A percentile compares a stretch with the other conserved stretches of the same genome.
Conservation (phyloP, 2,797 vertebrate species). For the Leptoclinus maculatus region DNA sequence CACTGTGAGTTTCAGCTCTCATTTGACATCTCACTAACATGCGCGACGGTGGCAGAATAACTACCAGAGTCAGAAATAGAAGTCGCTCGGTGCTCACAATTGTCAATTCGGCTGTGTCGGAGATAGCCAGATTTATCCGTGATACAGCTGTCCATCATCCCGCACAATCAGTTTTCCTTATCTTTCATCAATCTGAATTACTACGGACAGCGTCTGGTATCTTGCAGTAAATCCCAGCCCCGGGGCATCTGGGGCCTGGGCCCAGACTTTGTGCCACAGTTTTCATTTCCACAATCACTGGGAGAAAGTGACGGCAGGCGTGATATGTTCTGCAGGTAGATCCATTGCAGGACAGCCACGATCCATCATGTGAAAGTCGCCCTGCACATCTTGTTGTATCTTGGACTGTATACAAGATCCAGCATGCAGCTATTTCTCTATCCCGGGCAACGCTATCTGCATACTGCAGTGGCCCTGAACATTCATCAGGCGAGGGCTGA, state of each 20-base stretch:
- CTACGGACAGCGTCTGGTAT: slow-evolving; percentile 69
- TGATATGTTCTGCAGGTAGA: slow-evolving; percentile 46
- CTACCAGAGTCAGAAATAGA: slow-evolving; percentile 73
- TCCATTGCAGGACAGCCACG: slow-evolving; percentile 7
- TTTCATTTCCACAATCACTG: slow-evolving; percentile 65
- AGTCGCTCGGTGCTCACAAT: slow-evolving; percentile 60
- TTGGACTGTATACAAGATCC: slow-evolving; percentile 17
- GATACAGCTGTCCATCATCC: slow-evolving; percentile 81
- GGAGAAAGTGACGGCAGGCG: slow-evolving; percentile 32
- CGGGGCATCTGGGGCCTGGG: not conserved
- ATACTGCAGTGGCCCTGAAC: slow-evolving; percentile 14
- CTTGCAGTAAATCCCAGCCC: slow-evolving; percentile 63
- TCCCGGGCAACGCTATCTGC: slow-evolving; percentile 17
- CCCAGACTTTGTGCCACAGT: slow-evolving; percentile 16
- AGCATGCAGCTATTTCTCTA: slow-evolving; percentile 23
- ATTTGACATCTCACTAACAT: slow-evolving; percentile 79
- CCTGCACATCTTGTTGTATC: slow-evolving; percentile 39
- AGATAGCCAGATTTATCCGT: slow-evolving; percentile 74
- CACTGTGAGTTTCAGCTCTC: slow-evolving; percentile 58
- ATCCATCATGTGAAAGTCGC: slow-evolving; percentile 34
- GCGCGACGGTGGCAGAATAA: slow-evolving; percentile 76
- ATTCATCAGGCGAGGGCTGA: slow-evolving; percentile 34
- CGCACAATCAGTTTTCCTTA: slow-evolving; percentile 76
- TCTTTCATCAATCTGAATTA: slow-evolving; percentile 81
- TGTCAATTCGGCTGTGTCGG: slow-evolving; percentile 68